Percentiles rank a stretch among this genome's conserved stretches.
These are phyloP conservation scores for Premnoplex brunnescens DNA, from an alignment of 2,797 vertebrate species.

Conservation along the genomic window DNA sequence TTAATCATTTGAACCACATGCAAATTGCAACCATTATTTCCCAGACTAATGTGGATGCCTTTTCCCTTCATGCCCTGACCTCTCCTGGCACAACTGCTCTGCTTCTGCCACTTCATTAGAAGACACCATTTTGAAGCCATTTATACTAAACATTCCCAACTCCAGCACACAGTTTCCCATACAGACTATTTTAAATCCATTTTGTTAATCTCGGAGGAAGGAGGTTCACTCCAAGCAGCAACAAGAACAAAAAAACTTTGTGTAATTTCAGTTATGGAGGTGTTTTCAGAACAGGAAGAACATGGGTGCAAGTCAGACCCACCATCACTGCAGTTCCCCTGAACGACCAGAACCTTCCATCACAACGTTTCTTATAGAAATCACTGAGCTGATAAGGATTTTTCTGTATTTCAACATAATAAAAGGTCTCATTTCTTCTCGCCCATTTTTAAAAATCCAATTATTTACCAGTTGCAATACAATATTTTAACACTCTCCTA, in stretches of 20 bases:
- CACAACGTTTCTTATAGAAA: not conserved
- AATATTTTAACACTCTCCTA: rapidly evolving
- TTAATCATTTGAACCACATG: not conserved
- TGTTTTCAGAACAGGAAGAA: not conserved
- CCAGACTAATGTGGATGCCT: not conserved
- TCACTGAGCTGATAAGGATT: not conserved
- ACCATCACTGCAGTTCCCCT: not conserved
- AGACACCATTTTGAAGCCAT: not conserved
- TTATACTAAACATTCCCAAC: not conserved
- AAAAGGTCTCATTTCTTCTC: not conserved
- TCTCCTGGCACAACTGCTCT: not conserved
- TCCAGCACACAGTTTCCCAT: not conserved
- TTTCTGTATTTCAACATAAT: not conserved
- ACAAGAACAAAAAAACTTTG: not conserved
- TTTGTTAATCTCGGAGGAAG: not conserved
- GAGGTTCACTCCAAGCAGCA: not conserved
- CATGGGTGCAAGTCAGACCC: not conserved
- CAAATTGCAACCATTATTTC: not conserved
- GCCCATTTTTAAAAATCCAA: not conserved
- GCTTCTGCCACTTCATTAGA: not conserved
- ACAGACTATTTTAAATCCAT: not conserved
- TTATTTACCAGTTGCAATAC: not conserved
- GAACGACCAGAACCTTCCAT: not conserved
- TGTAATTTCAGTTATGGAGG: not conserved
- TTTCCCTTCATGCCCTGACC: not conserved